Base-by-base conservation (phyloP, 2,797 vertebrate species). In the Coilia nasus region DNA sequence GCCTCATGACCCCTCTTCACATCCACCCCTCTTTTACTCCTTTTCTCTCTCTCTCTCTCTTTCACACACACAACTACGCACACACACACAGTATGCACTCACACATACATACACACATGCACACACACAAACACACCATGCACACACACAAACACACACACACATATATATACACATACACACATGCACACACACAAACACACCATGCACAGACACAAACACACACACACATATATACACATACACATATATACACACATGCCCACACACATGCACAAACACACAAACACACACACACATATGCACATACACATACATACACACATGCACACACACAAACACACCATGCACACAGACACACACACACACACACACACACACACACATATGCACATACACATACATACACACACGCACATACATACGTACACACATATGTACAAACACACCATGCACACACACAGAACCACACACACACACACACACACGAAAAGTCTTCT, bases 1-100 rank as follows among this genome's bases (percentile, higher is more conserved):
- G 90, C 91, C 93, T 91, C 90, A 93, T 92, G 91, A 88, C 91
- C 86, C 81, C 23, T 47, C 92, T 92, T 91, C 93, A 94, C 92
- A 95, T 97, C 93, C 93, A 94, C 95, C 93, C 93, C 84, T 93
- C 93, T 91, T 93, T 93, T 91, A 93, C 90, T 90, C 95, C 94
- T 89, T 92, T 92, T 91, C 90, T 94, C 94, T 96, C 96, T 95
- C 96, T 91, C 90, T 84, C 92, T 81, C 88, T 89, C 50, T 54
- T 9, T 10, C 50, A 54, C 7, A 78, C 6, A 41, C 35, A 78
- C 19, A 3, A 15, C 15, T 14, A 59, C 57, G 2, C 19, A 59
- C 57, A 59, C 57, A 59, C 57, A 59, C 17, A 59, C 31, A 6
- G 23, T 12, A 25, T 64, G 17, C 12, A 15, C 25, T 5, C 64